A percentile compares a stretch with the other conserved stretches of the same genome.
phyloP scores from a whole-genome alignment of 2,888 invertebrate species.

The Phorcus lineatus region DNA sequence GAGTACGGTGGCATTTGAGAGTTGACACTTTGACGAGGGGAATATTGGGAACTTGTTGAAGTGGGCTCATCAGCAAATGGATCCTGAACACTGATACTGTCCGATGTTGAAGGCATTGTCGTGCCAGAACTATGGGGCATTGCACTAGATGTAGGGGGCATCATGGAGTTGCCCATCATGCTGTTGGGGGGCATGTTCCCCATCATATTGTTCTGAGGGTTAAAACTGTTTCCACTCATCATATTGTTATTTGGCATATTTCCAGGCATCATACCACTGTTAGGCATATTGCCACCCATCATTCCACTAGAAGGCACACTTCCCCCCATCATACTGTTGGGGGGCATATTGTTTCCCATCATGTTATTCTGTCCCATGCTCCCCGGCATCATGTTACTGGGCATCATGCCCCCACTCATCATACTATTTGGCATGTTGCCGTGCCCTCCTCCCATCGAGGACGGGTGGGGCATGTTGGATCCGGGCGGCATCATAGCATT shows the following conservation, averaged over 20 bases:
- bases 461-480: constrained; percentile 33
- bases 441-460: constrained; percentile 33
- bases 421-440: constrained; percentile 41
- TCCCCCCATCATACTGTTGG: constrained; percentile 46
- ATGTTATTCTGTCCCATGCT: constrained; percentile 40
- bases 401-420: constrained; percentile 36
- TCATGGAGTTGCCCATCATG: constrained; percentile 35
- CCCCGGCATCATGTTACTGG: constrained; percentile 41
- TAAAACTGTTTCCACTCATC: constrained; percentile 29
- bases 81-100: constrained; percentile 74
- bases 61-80: constrained; percentile 73
- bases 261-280: constrained; percentile 28
- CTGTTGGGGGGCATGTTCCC: constrained; percentile 40
- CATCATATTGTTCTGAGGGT: constrained; percentile 50
- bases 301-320: constrained; percentile 28
- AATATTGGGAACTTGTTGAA: constrained; percentile 50
- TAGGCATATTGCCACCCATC: constrained; percentile 34
- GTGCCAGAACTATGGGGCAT: constrained; percentile 35
- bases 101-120: constrained; percentile 44
- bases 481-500: constrained; percentile 46
- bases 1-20: constrained; percentile 45
- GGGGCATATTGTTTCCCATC: constrained; percentile 46
- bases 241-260: constrained; percentile 33
- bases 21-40: constrained; percentile 43
- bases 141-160: constrained; percentile 30